Percentiles rank a stretch among this genome's conserved stretches.
Evolutionary conservation across 2,113 vertebrate genomes (phyloP).

Genomic region (Cyrtonyx montezumae): DNA sequence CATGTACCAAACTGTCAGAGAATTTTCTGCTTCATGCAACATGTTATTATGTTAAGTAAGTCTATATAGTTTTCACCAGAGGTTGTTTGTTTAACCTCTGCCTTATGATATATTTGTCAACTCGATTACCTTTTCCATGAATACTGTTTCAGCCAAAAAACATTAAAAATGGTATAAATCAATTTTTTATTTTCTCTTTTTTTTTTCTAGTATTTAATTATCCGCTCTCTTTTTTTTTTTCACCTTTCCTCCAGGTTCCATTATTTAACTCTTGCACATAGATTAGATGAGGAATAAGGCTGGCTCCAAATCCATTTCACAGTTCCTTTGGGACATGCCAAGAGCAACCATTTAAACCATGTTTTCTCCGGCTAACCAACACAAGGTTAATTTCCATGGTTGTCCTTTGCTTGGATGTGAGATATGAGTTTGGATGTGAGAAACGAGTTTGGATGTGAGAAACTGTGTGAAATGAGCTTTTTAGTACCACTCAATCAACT

Average conservation of each 20-base stretch:
- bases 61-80: not conserved
- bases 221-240: conserved; percentile 57
- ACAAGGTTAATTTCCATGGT: conserved; percentile 9
- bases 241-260: conserved; percentile 10
- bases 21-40: conserved; percentile 59
- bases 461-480: not conserved
- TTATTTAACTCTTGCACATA: conserved; percentile 32
- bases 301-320: conserved; percentile 48
- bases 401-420: not conserved
- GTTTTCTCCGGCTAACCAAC: not conserved
- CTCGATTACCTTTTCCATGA: not conserved
- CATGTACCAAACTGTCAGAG: not conserved
- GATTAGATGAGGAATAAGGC: conserved; percentile 28
- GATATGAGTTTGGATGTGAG: no score
- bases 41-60: conserved; percentile 37
- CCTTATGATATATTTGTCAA: conserved; percentile 46
- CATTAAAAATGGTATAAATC: conserved; percentile 37
- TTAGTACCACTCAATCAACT: conserved; percentile 3
- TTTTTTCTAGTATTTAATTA: conserved; percentile 43
- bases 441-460: no score
- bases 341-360: not conserved
- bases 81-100: conserved; percentile 57
- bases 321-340: conserved; percentile 17
- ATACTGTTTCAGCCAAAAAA: not conserved
- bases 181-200: not conserved